Base-by-base conservation (phyloP, 2,888 invertebrate species). In the Rhagonycha lutea region DNA sequence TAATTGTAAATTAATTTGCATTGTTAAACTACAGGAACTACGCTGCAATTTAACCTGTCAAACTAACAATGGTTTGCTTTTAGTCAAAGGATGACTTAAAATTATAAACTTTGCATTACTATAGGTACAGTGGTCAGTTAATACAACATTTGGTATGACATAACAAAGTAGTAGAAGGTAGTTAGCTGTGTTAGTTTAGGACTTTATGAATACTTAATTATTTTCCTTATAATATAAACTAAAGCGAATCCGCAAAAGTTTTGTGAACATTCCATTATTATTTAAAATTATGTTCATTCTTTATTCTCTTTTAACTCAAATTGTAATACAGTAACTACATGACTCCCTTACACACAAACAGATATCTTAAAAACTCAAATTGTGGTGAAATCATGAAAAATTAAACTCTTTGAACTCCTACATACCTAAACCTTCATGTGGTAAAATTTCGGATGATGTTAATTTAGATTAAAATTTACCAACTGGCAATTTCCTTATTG, bases 11-110 rank as follows among this genome's bases (percentile, higher is more conserved):
- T 24, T 23, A 24, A 23, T 68, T 68, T 68, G 26, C 28, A 68
- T 18, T 68, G 68, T 68, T 86, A 86, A 86, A 83, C 81, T 80
- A 82, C 83, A 84, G 84, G 85, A 85, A 85, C 85, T 84, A 81
- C 81, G 81, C 82, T 82, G 85, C 85, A 85, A 85, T 86, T 86
- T 82, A 81, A 80, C 83, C 85, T 86, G 85, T 85, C 85, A 84
- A 79, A 80, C 81, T 81, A 81, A 87, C 86, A 87, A 86, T 86
- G 83, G 86, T 82, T 79, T 81, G 81, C 47, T 80, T 79, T 79
- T 81, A 80, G 83, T 65, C 63, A 65, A 65, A 65, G 83, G 80
- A 74, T 79, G 81, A 81, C 82, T 82, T 80, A 82, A 86, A 86
- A 87, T 87, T 86, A 87, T 86, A 86, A 84, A 85, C 84, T 83